Evolutionary conservation across 2,113 vertebrate genomes (phyloP).

Genomic region (Amia ocellicauda): DNA sequence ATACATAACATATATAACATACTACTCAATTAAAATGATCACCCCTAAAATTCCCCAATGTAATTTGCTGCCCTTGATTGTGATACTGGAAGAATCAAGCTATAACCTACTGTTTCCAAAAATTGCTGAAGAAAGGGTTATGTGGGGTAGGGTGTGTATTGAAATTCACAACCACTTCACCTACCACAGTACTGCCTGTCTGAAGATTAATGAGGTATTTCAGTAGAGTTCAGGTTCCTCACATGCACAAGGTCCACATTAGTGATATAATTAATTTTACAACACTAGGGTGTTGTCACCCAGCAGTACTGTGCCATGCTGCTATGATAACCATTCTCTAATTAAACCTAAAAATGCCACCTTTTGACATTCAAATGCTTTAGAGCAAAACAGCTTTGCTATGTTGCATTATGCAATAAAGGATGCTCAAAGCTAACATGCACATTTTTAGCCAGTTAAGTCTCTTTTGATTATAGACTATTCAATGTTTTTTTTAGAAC

Average conservation of each 20-base stretch:
- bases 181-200: conserved; percentile 57
- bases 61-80: too few relatives aligned
- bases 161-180: conserved; percentile 66
- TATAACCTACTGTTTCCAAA: too few relatives aligned
- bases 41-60: too few relatives aligned
- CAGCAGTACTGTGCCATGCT: conserved; percentile 49
- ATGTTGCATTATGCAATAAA: conserved; percentile 12
- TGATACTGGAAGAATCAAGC: too few relatives aligned
- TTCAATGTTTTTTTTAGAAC: conserved; percentile 12
- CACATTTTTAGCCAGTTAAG: conserved; percentile 13
- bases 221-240: conserved; percentile 73
- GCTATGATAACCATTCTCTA: conserved; percentile 75
- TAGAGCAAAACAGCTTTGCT: conserved; percentile 35
- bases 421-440: neutral
- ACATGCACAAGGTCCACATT: conserved; percentile 64
- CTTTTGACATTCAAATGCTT: conserved; percentile 59
- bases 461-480: conserved; percentile 40
- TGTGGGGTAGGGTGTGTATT: conserved; percentile 49
- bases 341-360: conserved; percentile 70
- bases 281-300: conserved; percentile 71
- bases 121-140: conserved; percentile 39
- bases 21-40: too few relatives aligned
- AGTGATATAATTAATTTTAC: conserved; percentile 83
- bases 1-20: too few relatives aligned
- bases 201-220: conserved; percentile 86